Conservation (phyloP, 2,888 invertebrate species). For the Epinotia brunnichana region DNA sequence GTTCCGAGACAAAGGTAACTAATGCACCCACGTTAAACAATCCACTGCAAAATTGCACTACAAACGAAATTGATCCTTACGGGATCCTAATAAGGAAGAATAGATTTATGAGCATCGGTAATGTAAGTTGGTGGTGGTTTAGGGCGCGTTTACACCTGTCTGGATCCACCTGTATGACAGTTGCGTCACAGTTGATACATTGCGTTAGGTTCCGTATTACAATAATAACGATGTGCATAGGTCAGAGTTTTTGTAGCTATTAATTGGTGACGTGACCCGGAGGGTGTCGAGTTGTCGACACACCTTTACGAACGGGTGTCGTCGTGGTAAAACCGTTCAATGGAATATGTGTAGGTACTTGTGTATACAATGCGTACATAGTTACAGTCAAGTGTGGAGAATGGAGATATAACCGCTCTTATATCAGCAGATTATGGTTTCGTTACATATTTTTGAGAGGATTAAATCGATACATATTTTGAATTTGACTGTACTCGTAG, state of each 20-base stretch:
- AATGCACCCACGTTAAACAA: conserved; percentile 47
- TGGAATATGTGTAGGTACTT: too few species aligned
- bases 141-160: conserved; percentile 71
- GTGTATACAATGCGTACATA: too few species aligned
- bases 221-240: conserved; percentile 42
- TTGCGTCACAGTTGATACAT: conserved; percentile 72
- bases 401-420: too few species aligned
- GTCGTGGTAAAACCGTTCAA: background rate
- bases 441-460: too few species aligned
- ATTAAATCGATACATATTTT: too few species aligned
- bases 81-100: background rate
- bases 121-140: conserved; percentile 46
- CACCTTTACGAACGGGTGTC: conserved; percentile 35
- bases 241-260: conserved; percentile 41
- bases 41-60: conserved; percentile 41
- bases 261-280: conserved; percentile 40
- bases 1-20: conserved; percentile 59
- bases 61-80: conserved; percentile 2
- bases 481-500: too few species aligned
- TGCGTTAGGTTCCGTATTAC: conserved; percentile 48
- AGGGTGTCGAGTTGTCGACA: conserved; percentile 35
- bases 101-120: conserved; percentile 31
- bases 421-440: too few species aligned
- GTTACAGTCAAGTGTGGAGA: too few species aligned
- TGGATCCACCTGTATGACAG: conserved; percentile 70